These are phyloP conservation scores for Cyclina sinensis DNA, from an alignment of 1,140 invertebrate genomes.

Conservation along the genomic window DNA sequence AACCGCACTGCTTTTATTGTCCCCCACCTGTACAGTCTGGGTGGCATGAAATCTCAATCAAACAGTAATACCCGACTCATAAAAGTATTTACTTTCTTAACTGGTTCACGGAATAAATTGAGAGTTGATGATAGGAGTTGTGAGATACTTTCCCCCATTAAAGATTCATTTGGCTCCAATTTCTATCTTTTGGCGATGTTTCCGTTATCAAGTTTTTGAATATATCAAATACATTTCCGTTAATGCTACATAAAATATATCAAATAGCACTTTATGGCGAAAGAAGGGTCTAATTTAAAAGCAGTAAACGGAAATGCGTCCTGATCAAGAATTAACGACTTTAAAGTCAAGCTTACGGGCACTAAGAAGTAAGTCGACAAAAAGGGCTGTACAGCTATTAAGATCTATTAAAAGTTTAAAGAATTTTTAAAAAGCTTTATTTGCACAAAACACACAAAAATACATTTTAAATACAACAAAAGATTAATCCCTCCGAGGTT, in stretches of 20 bases:
- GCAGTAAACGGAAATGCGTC: neutral
- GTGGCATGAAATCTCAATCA: neutral
- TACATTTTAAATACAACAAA: neutral
- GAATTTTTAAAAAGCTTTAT: neutral
- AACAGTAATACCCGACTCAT: slow-evolving; percentile 23
- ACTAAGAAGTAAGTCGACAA: neutral
- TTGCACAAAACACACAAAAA: too few species aligned
- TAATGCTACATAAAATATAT: slow-evolving; percentile 18
- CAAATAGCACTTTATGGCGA: neutral
- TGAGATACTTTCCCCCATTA: neutral
- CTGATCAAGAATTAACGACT: neutral
- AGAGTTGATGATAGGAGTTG: neutral
- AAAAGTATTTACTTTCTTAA: slow-evolving; percentile 25
- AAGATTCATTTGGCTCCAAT: neutral
- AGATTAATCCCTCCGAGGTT: neutral
- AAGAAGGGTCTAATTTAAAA: neutral
- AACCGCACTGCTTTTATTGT: too few species aligned
- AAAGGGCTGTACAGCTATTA: neutral
- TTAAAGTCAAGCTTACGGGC: neutral
- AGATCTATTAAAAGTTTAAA: neutral
- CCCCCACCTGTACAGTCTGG: slow-evolving; percentile 7
- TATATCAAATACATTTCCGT: slow-evolving; percentile 27
- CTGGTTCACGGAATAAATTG: neutral
- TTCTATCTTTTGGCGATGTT: neutral
- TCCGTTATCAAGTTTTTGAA: slow-evolving; percentile 13